These are phyloP conservation scores for Amia ocellicauda DNA, from an alignment of 2,113 vertebrate genomes.

Conservation along the genomic window DNA sequence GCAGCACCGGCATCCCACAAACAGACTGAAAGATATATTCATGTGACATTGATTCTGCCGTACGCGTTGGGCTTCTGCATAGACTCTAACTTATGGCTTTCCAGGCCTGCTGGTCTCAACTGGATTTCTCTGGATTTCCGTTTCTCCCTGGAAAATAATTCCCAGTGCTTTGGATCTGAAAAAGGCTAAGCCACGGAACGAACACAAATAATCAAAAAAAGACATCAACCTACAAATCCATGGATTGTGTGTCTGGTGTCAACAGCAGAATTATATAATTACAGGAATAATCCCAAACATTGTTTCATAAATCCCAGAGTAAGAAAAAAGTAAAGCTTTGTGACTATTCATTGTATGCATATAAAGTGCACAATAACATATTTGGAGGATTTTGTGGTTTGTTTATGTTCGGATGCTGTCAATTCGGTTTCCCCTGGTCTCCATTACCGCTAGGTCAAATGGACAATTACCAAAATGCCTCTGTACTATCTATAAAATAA, in stretches of 20 bases:
- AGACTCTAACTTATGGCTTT: slow-evolving; percentile 38
- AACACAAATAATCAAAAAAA: slow-evolving; percentile 42
- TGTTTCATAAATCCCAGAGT: slow-evolving; percentile 38
- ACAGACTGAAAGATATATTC: slow-evolving; percentile 44
- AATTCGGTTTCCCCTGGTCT: too few relatives aligned
- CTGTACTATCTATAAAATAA: neutral
- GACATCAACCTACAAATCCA: slow-evolving; percentile 44
- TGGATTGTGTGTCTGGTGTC: slow-evolving; percentile 45
- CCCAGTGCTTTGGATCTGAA: slow-evolving; percentile 45
- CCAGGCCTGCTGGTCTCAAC: slow-evolving; percentile 42
- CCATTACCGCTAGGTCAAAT: too few relatives aligned
- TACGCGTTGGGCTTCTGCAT: slow-evolving; percentile 50
- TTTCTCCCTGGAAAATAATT: slow-evolving; percentile 55
- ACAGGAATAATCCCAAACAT: slow-evolving; percentile 38
- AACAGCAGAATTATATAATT: slow-evolving; percentile 38
- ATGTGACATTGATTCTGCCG: slow-evolving; percentile 44
- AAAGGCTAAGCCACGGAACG: slow-evolving; percentile 37
- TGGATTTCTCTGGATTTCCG: slow-evolving; percentile 57
- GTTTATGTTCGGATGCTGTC: neutral
- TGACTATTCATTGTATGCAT: neutral
- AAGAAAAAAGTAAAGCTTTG: neutral
- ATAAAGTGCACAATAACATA: neutral
- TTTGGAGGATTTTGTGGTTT: neutral
- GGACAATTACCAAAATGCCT: too few relatives aligned
- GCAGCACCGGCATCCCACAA: slow-evolving; percentile 35